These are phyloP conservation scores for Pluvianellus socialis DNA, from an alignment of 2,113 vertebrate species.

Conservation along the genomic window DNA sequence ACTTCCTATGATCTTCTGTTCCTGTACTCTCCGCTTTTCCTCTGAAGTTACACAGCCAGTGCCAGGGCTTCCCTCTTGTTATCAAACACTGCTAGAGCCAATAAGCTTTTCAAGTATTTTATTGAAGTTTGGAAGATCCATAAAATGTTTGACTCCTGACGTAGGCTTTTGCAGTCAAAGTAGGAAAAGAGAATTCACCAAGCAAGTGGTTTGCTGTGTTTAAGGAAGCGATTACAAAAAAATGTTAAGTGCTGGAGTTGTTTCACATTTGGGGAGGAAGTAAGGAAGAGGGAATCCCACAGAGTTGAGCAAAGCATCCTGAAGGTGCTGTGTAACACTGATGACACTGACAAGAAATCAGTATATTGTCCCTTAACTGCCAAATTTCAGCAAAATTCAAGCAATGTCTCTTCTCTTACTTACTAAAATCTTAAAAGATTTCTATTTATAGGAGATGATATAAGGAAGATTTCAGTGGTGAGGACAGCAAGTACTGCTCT, in stretches of 20 bases:
- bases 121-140: background rate
- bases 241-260: background rate
- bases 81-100: background rate
- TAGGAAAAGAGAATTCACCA: background rate
- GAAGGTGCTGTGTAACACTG: background rate
- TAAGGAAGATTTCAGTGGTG: background rate
- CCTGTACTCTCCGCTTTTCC: background rate
- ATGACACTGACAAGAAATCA: background rate
- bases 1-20: background rate
- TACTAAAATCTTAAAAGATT: background rate
- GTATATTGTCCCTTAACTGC: background rate
- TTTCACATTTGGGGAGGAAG: background rate
- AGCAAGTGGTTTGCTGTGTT: background rate
- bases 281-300: background rate
- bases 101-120: background rate
- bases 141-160: background rate
- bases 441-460: background rate
- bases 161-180: background rate
- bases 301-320: background rate
- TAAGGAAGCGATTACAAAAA: background rate
- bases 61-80: background rate
- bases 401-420: background rate
- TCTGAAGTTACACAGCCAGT: background rate
- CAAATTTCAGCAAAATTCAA: background rate
- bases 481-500: background rate